These are phyloP conservation scores for Thalassophryne amazonica DNA, from an alignment of 2,797 vertebrate genomes.

Conservation along the genomic window DNA sequence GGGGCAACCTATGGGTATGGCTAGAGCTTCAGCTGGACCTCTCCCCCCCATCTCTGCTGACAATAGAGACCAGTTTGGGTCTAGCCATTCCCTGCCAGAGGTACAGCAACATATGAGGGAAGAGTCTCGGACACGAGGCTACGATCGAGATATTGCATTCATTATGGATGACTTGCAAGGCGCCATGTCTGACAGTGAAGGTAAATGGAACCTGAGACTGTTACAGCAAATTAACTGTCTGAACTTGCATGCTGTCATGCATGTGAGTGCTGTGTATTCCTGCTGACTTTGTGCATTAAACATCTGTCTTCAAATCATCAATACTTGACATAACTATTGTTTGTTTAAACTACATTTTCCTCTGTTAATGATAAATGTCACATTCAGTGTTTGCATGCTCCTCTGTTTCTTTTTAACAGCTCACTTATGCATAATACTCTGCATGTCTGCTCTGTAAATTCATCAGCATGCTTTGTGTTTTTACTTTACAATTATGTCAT, in stretches of 20 bases:
- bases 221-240: conserved; percentile 78
- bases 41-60: conserved; percentile 98
- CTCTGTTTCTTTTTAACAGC: conserved; percentile 36
- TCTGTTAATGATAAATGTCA: conserved; percentile 49
- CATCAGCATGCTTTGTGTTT: conserved; percentile 49
- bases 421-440: conserved; percentile 68
- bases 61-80: conserved; percentile 97
- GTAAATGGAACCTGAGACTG: conserved; percentile 89
- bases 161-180: conserved; percentile 99
- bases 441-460: conserved; percentile 45
- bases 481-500: conserved; percentile 13
- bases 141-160: conserved; percentile 97
- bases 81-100: conserved; percentile 97
- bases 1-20: conserved; percentile 99
- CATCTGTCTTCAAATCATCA: conserved; percentile 66
- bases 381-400: conserved; percentile 56
- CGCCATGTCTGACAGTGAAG: conserved; percentile 99
- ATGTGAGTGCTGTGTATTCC: conserved; percentile 83
- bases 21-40: conserved; percentile 95
- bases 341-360: conserved; percentile 42
- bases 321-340: conserved; percentile 31
- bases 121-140: conserved; percentile 93
- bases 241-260: conserved; percentile 86
- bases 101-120: conserved; percentile 99
- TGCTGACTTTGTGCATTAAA: conserved; percentile 67